These are phyloP conservation scores for Limnodromus scolopaceus DNA, from an alignment of 2,797 vertebrate genomes.

Conservation along the genomic window DNA sequence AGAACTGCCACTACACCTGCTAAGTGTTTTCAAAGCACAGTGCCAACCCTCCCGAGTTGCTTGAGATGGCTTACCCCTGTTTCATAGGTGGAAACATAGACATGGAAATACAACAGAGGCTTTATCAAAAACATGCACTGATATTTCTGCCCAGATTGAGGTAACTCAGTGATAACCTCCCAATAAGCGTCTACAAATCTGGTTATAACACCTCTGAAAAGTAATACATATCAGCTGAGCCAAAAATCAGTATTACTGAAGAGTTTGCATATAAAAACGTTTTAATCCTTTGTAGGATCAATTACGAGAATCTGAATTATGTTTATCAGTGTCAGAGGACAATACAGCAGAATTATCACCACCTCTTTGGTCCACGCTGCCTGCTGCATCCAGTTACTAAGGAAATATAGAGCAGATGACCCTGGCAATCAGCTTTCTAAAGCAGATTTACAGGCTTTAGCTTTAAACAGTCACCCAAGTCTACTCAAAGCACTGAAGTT, in stretches of 20 bases:
- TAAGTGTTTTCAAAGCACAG: background rate
- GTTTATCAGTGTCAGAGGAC: background rate
- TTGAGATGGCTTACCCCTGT: background rate
- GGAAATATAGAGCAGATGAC: background rate
- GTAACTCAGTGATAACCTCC: background rate
- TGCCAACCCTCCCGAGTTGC: background rate
- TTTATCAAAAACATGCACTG: background rate
- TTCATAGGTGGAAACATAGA: background rate
- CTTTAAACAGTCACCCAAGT: background rate
- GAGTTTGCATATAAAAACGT: background rate
- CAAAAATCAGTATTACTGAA: background rate
- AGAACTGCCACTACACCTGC: background rate
- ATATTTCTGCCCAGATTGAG: background rate
- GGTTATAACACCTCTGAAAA: background rate
- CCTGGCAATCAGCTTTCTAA: background rate
- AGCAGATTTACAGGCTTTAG: background rate
- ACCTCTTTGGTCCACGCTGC: background rate
- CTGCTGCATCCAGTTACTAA: background rate
- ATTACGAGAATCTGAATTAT: background rate
- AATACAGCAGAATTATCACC: background rate
- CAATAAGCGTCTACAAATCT: background rate
- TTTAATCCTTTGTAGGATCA: background rate
- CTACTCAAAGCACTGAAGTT: background rate
- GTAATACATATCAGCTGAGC: background rate
- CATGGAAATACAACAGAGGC: background rate